Percentiles rank a stretch among this genome's conserved stretches.
These are phyloP conservation scores for Lasioglossum villosulum DNA, from an alignment of 2,888 invertebrate genomes.

Conservation along the genomic window DNA sequence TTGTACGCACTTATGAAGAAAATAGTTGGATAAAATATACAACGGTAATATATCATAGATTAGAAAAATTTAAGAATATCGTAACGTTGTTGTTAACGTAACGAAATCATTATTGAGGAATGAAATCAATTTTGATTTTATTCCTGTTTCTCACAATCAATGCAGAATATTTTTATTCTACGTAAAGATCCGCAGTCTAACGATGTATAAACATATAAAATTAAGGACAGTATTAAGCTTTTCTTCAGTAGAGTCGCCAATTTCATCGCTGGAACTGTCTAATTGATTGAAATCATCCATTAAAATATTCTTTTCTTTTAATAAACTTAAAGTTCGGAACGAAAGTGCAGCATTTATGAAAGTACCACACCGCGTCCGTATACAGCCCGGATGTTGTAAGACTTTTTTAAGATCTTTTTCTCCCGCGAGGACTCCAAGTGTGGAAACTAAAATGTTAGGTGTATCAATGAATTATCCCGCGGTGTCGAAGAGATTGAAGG, in stretches of 20 bases:
- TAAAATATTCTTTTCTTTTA: too few relatives aligned
- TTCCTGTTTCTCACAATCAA: too few relatives aligned
- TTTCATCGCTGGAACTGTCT: background rate
- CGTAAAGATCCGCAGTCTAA: too few relatives aligned
- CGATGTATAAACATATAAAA: background rate
- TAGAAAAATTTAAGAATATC: too few relatives aligned
- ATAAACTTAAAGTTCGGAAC: background rate
- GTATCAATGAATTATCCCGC: slow-evolving; percentile 8
- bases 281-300: background rate
- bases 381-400: background rate
- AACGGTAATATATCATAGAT: too few relatives aligned
- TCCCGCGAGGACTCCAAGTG: background rate
- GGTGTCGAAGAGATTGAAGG: slow-evolving; percentile 10
- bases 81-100: too few relatives aligned
- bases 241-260: background rate
- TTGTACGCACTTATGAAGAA: too few relatives aligned
- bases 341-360: background rate
- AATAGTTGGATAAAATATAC: too few relatives aligned
- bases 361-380: background rate
- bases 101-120: too few relatives aligned
- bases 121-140: too few relatives aligned
- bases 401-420: background rate
- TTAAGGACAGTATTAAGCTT: background rate
- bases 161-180: too few relatives aligned
- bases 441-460: slow-evolving; percentile 6